Percentiles rank a stretch among this genome's conserved stretches.
Conservation (phyloP, 2,797 vertebrate genomes). For the Takifugu ocellatus region DNA sequence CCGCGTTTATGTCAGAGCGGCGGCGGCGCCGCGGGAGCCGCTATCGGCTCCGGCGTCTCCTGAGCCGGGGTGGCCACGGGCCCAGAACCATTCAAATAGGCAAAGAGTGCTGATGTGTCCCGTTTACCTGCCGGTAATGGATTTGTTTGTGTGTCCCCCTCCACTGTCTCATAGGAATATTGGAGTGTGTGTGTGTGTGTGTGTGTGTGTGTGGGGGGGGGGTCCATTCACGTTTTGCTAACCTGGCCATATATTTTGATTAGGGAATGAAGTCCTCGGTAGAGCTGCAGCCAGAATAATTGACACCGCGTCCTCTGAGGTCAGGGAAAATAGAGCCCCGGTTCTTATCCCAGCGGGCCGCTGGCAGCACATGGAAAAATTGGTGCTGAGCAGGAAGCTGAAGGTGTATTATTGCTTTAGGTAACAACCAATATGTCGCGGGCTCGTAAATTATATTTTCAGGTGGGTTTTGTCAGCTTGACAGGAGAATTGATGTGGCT, state of each 20-base stretch:
- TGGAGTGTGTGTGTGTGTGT: conserved; percentile 14
- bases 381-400: conserved; percentile 50
- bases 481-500: conserved; percentile 73
- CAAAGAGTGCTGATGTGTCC: conserved; percentile 73
- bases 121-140: conserved; percentile 74
- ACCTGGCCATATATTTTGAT: conserved; percentile 82
- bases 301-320: conserved; percentile 75
- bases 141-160: conserved; percentile 71
- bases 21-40: conserved; percentile 35
- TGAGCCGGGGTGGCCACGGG: conserved; percentile 49
- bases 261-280: conserved; percentile 77
- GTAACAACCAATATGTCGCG: conserved; percentile 67
- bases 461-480: conserved; percentile 36
- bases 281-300: conserved; percentile 70
- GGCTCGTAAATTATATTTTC: conserved; percentile 67
- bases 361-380: conserved; percentile 62
- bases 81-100: conserved; percentile 66
- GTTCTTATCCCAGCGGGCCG: conserved; percentile 57
- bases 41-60: conserved; percentile 50
- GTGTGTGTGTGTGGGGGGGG: conserved; percentile 43
- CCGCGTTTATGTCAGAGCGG: conserved; percentile 66
- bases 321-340: conserved; percentile 64
- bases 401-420: conserved; percentile 67
- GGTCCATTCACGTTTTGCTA: conserved; percentile 76
- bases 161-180: conserved; percentile 65